Evolutionary conservation across 2,888 invertebrate genomes (phyloP), one percentile per base, ranked within the genome.

Genomic region (Anoplius nigerrimus): DNA sequence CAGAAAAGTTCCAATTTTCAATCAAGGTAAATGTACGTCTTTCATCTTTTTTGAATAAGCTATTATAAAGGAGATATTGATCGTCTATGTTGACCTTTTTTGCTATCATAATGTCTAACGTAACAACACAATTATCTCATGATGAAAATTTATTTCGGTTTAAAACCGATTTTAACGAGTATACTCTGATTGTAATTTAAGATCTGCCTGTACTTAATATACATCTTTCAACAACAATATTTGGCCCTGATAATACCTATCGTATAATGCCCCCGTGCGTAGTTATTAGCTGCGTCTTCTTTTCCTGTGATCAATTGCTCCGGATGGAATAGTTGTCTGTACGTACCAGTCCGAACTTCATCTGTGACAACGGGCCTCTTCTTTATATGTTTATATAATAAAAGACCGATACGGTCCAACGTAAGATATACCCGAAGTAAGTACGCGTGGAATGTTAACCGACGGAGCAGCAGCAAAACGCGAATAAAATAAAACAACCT

Each of bases 251-350:
- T 21, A 20, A 21, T 91, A 80, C 92, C 90, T 88, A 97, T 95
- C 82, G 97, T 97, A 90, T 97, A 97, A 90, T 97, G 97, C 5
- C 97, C 97, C 54, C 97, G 91, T 2, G 97, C 97, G 81, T 97
- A 97, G 90, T 97, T 97, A 89, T 97, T 97, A 72, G 97, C 97
- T 0, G 97, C 97, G 87, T 97, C 96, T 86, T 97, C 96, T 89
- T 97, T 97, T 74, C 97, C 97, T 54, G 95, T 95, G 85, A 97
- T 96, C 80, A 97, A 91, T 88, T 97, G 97, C 86, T 97, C 96
- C 0, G 97, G 97, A 87, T 97, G 97, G 90, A 96, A 97, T 65
- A 97, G 90, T 87, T 94, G 93, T 0, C 95, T 92, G 89, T 97
- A 97, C 0, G 95, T 94, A 73, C 95, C 96, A 42, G 95, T 95